These are phyloP conservation scores for Ptilorrhoa leucosticta DNA, from an alignment of 2,113 vertebrate genomes.

Conservation along the genomic window DNA sequence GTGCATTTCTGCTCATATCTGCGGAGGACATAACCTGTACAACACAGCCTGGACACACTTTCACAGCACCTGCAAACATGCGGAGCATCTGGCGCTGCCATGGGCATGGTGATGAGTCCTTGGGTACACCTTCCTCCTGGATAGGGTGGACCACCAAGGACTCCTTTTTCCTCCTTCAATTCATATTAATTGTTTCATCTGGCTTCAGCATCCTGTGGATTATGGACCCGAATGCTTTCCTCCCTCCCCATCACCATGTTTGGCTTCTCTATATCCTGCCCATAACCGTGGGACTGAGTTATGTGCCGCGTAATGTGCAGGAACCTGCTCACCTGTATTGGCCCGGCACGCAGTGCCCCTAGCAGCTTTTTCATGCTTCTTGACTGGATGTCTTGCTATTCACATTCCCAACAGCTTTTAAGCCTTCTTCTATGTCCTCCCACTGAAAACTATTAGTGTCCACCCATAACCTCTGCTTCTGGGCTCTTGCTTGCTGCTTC, in stretches of 20 bases:
- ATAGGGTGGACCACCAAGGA: not conserved
- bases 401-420: not conserved
- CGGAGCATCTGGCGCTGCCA: rapidly evolving
- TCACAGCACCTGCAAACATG: not conserved
- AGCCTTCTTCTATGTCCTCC: not conserved
- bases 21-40: not conserved
- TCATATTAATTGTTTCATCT: not conserved
- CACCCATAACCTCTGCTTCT: not conserved
- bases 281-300: not conserved
- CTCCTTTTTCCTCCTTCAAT: not conserved
- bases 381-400: not conserved
- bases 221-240: not conserved
- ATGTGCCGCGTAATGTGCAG: not conserved
- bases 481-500: not conserved
- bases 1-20: not conserved
- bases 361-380: not conserved
- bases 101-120: not conserved
- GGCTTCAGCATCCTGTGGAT: not conserved
- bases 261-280: not conserved
- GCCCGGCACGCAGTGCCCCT: not conserved
- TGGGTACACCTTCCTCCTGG: not conserved
- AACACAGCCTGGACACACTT: not conserved
- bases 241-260: not conserved
- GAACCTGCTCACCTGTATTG: not conserved
- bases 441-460: not conserved